Conservation (phyloP, 1,140 invertebrate genomes). For the Anthonomus grandis region DNA sequence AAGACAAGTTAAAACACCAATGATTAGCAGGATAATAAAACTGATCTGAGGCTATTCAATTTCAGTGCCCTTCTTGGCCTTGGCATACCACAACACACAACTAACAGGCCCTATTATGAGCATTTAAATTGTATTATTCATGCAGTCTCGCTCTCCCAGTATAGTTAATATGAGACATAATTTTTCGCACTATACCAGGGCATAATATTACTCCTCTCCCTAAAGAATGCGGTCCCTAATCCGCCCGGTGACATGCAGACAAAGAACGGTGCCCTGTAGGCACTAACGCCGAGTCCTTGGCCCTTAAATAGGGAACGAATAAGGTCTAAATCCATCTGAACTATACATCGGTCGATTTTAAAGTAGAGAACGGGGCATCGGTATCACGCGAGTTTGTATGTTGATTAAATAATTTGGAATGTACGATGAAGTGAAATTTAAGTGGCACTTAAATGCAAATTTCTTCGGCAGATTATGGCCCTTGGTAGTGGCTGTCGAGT, state of each 20-base stretch:
- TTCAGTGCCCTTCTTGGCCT: too few species aligned
- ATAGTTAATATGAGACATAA: constrained; percentile 21
- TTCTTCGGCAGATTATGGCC: constrained; percentile 14
- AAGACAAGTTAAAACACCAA: too few species aligned
- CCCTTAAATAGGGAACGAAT: constrained; percentile 16
- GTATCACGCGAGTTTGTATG: constrained; percentile 13
- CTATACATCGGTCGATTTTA: constrained; percentile 19
- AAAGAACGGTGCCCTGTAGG: constrained; percentile 35
- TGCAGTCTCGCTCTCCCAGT: too few species aligned
- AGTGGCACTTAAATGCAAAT: constrained; percentile 24
- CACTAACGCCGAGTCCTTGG: constrained; percentile 26
- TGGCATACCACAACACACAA: too few species aligned
- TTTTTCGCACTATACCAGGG: constrained; percentile 18
- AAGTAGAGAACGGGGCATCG: constrained; percentile 17
- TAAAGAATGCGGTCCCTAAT: constrained; percentile 32
- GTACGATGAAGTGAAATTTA: constrained; percentile 14
- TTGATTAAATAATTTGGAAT: constrained; percentile 27
- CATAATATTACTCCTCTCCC: constrained; percentile 24
- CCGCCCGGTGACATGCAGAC: constrained; percentile 40
- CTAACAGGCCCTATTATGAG: too few species aligned
- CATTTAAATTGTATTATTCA: too few species aligned
- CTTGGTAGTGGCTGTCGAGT: neutral
- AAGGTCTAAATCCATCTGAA: constrained; percentile 7
- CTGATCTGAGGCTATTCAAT: too few species aligned
- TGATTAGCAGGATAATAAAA: too few species aligned